Conservation (phyloP, 37 sponge, comb jelly and placozoan genomes). For the Halisarca cf. caerulea region DNA sequence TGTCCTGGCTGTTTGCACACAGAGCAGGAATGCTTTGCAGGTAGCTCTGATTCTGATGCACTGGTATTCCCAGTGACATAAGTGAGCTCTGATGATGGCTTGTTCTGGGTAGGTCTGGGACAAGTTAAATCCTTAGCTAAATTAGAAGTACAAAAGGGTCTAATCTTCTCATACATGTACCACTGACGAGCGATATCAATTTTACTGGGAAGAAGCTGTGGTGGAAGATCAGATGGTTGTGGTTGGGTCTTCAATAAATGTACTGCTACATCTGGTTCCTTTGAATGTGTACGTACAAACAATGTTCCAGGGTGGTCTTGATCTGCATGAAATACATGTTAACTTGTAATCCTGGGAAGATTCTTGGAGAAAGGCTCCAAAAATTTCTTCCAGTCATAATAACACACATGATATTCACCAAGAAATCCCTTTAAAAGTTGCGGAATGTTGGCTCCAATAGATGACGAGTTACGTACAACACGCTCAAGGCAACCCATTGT, state of each 20-base stretch:
- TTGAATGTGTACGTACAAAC: background rate
- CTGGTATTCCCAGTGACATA: background rate
- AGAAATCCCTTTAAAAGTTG: background rate
- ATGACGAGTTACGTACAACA: background rate
- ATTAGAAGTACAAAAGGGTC: constrained; percentile 1
- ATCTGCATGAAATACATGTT: background rate
- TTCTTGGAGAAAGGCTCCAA: background rate
- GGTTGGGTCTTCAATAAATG: background rate
- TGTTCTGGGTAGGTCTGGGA: background rate
- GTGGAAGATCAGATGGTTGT: background rate
- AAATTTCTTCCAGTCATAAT: constrained; percentile 18
- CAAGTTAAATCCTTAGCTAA: background rate
- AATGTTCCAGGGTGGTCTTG: constrained; percentile 7
- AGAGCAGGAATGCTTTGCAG: constrained; percentile 24
- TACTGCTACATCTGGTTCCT: background rate
- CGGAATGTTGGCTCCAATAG: background rate
- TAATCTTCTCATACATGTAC: constrained; percentile 21
- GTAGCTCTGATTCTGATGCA: background rate
- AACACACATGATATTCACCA: background rate
- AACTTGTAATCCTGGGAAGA: constrained; percentile 9
- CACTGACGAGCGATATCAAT: background rate
- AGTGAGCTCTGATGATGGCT: background rate
- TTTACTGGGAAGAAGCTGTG: background rate
- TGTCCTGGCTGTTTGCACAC: constrained; percentile 65
- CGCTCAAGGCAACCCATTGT: constrained; percentile 2